phyloP scores from a whole-genome alignment of 2,797 vertebrate species.

The Ammospiza maritima region DNA sequence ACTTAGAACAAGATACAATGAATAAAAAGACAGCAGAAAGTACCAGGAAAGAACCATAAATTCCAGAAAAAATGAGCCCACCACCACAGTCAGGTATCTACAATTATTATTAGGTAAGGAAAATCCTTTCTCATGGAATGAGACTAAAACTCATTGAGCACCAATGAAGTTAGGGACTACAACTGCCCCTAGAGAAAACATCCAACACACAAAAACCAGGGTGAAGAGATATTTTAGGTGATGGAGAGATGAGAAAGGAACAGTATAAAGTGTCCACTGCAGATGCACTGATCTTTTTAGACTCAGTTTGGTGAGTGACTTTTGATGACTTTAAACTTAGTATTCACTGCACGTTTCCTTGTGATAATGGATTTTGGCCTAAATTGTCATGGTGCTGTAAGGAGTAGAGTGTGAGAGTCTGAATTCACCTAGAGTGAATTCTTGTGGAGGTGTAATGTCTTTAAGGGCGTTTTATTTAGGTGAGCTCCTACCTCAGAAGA shows the following conservation, averaged over 20 bases:
- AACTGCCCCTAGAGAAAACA: neutral
- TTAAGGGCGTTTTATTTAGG: neutral
- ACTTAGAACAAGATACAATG: neutral
- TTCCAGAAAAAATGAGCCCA: neutral
- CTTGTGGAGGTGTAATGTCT: neutral
- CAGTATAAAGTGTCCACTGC: neutral
- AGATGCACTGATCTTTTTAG: neutral
- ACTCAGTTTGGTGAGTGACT: neutral
- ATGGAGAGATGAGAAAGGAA: neutral
- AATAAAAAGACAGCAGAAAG: neutral
- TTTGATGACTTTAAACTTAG: neutral
- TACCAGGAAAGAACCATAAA: neutral
- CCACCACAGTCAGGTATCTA: neutral
- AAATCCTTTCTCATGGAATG: neutral
- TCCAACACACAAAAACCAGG: neutral
- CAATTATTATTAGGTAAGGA: neutral
- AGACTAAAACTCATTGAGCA: neutral
- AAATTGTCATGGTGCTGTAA: neutral
- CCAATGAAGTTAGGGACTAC: neutral
- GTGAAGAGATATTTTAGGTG: neutral
- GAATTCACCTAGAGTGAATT: neutral
- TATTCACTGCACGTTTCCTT: neutral
- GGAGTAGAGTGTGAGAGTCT: neutral
- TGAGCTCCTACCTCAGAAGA: neutral
- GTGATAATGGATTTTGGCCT: neutral